A percentile compares a stretch with the other conserved stretches of the same genome.
phyloP scores from a whole-genome alignment of 2,113 vertebrate species.

The Oreamnos americanus region DNA sequence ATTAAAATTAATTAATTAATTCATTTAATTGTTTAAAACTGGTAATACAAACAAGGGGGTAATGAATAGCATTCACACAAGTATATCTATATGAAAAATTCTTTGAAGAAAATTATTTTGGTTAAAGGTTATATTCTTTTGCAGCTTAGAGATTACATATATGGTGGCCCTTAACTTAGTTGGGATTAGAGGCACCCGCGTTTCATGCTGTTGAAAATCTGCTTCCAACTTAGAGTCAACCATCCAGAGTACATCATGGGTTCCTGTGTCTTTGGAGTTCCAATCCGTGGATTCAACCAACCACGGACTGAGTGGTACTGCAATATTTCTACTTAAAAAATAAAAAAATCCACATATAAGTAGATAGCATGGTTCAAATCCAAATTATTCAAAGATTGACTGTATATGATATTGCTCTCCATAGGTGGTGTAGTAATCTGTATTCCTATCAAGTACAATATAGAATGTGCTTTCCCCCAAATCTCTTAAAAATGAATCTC shows the following conservation, averaged over 20 bases:
- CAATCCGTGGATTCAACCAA: background rate
- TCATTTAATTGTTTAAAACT: background rate
- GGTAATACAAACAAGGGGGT: background rate
- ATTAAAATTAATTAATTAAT: background rate
- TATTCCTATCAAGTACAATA: background rate
- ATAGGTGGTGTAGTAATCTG: background rate
- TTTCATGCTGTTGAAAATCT: background rate
- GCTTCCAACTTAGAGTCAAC: background rate
- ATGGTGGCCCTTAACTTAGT: background rate
- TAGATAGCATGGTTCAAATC: rapidly evolving
- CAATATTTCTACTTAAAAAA: background rate
- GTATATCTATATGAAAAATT: background rate
- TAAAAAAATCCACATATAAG: background rate
- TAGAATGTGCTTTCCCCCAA: background rate
- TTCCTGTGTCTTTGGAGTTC: background rate
- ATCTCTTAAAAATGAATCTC: background rate
- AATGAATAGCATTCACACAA: background rate
- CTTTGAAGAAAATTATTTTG: background rate
- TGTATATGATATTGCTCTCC: background rate
- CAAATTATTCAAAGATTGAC: background rate
- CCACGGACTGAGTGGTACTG: background rate
- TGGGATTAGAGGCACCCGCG: background rate
- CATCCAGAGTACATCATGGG: background rate
- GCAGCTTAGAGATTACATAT: background rate
- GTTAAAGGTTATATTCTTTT: background rate